Evolutionary conservation across 2,888 invertebrate genomes (phyloP), one percentile per base, ranked within the genome.

Genomic region (Mesorhabditis spiculigera): DNA sequence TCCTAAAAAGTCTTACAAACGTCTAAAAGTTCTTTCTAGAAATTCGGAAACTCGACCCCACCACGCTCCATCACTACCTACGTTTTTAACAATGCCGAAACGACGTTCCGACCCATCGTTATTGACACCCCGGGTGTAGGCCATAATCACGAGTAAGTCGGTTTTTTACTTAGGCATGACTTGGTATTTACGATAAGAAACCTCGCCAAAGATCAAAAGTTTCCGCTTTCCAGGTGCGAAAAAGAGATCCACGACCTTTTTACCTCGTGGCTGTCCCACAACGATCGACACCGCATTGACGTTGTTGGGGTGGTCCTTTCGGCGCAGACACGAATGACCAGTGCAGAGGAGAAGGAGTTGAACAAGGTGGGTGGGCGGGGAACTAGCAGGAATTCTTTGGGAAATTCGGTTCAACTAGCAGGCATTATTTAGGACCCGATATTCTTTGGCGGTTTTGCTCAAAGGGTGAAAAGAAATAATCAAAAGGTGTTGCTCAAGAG

Each of bases 111-210:
- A 10, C 81, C 81, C 5, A 75, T 81, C 10, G 72, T 81, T 50
- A 71, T 81, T 61, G 81, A 81, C 65, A 80, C 80, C 4, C 80
- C 80, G 3, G 77, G 76, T 4, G 75, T 75, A 50, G 81, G 80
- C 4, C 72, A 70, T 45, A 45, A 70, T 70, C 42, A 68, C 44
- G 28, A n/a, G n/a, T 5, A 4, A 28, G 13, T 41, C n/a, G n/a
- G n/a, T 43, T n/a, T n/a, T 41, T n/a, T n/a, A n/a, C n/a, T n/a
- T n/a, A n/a, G n/a, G n/a, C n/a, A n/a, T n/a, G n/a, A n/a, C n/a
- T n/a, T n/a, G n/a, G n/a, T n/a, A n/a, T n/a, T 28, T 28, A 28
- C 28, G 28, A 28, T 28, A 28, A 1, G 28, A 28, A 72, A 67
- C n/a, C n/a, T 71, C 45, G 10, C 68, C 13, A 72, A 72, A 62